phyloP scores from a whole-genome alignment of 2,888 invertebrate species.

The Aproaerema taeniolella region DNA sequence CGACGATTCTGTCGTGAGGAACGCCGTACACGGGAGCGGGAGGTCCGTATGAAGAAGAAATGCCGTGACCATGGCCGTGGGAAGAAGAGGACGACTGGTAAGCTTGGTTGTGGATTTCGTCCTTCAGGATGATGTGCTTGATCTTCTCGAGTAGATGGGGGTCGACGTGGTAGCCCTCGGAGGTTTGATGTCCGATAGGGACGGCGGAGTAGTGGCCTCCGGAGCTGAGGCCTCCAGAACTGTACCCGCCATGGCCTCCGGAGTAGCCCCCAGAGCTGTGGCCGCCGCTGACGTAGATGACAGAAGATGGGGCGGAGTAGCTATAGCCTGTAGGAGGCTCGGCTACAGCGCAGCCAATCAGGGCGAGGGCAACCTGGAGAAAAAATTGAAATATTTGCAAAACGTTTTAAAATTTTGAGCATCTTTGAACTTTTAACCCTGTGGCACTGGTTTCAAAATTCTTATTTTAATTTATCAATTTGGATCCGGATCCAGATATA shows the following conservation, averaged over 20 bases:
- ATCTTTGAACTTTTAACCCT: background rate
- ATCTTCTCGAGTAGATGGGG: conserved; percentile 88
- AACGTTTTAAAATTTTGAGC: no score
- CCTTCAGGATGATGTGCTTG: conserved; percentile 89
- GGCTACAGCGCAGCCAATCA: conserved; percentile 85
- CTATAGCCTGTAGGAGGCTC: conserved; percentile 87
- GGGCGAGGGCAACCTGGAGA: conserved; percentile 80
- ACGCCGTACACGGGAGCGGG: conserved; percentile 84
- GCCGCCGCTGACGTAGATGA: conserved; percentile 80
- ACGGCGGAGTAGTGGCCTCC: conserved; percentile 87
- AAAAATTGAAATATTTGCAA: no score
- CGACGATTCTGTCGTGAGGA: conserved; percentile 83
- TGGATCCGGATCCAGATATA: background rate
- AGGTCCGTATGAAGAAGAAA: conserved; percentile 83
- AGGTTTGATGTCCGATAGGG: conserved; percentile 86
- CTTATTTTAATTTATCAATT: background rate
- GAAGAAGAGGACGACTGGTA: conserved; percentile 69
- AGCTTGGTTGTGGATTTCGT: conserved; percentile 80
- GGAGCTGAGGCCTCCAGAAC: conserved; percentile 48
- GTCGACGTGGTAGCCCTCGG: conserved; percentile 89
- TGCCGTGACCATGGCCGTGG: conserved; percentile 69
- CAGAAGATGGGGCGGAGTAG: conserved; percentile 65
- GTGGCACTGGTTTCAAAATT: background rate
- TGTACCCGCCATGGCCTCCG: conserved; percentile 81
- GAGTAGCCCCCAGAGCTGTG: conserved; percentile 77